These are phyloP conservation scores for Chunga burmeisteri DNA, from an alignment of 2,113 vertebrate genomes.

Conservation along the genomic window DNA sequence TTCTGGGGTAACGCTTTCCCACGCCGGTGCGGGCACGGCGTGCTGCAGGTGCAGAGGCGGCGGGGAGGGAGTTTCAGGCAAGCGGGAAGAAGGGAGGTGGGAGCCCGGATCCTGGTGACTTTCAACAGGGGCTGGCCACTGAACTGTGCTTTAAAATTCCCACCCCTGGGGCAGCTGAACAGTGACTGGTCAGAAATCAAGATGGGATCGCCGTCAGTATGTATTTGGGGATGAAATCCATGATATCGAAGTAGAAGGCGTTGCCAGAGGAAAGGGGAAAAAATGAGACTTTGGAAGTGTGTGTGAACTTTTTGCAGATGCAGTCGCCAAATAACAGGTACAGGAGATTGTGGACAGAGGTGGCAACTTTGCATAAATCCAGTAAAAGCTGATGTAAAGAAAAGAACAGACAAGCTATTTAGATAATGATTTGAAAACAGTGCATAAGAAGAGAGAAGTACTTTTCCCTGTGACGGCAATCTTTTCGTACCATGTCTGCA, in stretches of 20 bases:
- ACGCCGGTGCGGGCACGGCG: rapidly evolving
- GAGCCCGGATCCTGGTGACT: background rate
- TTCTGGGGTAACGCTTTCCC: background rate
- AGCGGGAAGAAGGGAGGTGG: background rate
- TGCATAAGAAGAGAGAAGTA: background rate
- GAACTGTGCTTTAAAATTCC: background rate
- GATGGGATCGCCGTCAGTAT: rapidly evolving
- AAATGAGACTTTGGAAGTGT: background rate
- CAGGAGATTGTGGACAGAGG: background rate
- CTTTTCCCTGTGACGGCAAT: background rate
- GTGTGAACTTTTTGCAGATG: background rate
- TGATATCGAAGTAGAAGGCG: background rate
- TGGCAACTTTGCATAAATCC: background rate
- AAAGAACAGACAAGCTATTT: background rate
- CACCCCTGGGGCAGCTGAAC: background rate
- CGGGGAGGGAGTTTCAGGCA: background rate
- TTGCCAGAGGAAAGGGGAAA: background rate
- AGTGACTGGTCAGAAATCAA: background rate
- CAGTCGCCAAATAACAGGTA: background rate
- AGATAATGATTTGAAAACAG: background rate
- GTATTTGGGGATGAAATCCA: background rate
- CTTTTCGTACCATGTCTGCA: background rate
- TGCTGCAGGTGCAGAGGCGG: background rate
- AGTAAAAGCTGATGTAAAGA: background rate
- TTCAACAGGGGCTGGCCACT: background rate